A percentile compares a stretch with the other conserved stretches of the same genome.
Evolutionary conservation across 2,113 vertebrate genomes (phyloP).

Genomic region (Myodes glareolus): DNA sequence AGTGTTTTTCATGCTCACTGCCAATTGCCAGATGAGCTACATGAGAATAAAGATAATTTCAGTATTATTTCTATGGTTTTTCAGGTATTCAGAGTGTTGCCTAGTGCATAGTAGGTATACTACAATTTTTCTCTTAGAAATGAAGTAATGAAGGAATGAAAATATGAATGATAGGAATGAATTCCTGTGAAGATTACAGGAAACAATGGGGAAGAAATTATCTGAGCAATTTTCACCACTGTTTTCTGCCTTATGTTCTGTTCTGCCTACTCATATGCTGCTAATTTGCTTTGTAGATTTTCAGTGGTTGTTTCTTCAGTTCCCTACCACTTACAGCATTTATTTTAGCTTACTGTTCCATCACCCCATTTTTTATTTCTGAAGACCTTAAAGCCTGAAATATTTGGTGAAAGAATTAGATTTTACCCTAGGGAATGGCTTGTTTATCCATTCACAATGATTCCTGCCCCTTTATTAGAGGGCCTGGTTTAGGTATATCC

Average conservation of each 20-base stretch:
- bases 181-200: not conserved
- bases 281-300: conserved; percentile 5
- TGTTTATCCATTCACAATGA: conserved; percentile 72
- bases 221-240: not conserved
- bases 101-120: not conserved
- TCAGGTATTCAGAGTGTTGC: not conserved
- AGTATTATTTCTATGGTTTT: not conserved
- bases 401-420: conserved; percentile 68
- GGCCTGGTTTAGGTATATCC: not conserved
- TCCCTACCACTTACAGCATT: conserved; percentile 55
- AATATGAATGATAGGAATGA: not conserved
- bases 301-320: conserved; percentile 52
- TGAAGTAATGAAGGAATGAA: not conserved
- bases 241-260: not conserved
- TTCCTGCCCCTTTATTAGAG: conserved; percentile 40
- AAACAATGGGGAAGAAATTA: not conserved
- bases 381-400: conserved; percentile 74
- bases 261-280: not conserved
- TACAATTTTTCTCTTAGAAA: not conserved
- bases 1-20: not conserved
- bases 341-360: conserved; percentile 75
- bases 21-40: not conserved
- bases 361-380: conserved; percentile 61
- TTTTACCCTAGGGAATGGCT: conserved; percentile 72
- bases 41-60: not conserved